Percentiles rank a stretch among this genome's conserved stretches.
phyloP scores from a whole-genome alignment of 2,888 invertebrate genomes.

The Drosophila austrosaltans region DNA sequence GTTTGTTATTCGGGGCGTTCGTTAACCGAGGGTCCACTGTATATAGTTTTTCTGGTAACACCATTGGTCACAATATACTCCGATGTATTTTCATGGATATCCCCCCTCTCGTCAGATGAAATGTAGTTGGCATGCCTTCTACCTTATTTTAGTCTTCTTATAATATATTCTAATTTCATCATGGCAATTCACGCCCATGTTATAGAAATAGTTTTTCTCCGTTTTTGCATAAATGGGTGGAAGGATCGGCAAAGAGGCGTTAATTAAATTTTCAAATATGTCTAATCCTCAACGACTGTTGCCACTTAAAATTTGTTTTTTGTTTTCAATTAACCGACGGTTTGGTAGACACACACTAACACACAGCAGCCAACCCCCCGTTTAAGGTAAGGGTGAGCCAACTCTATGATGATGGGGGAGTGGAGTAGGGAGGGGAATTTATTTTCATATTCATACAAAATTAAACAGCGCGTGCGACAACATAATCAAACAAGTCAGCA shows the following conservation, averaged over 20 bases:
- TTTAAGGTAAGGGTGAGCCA: slow-evolving; percentile 4
- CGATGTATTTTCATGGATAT: too few relatives aligned
- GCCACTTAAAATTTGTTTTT: slow-evolving; percentile 71
- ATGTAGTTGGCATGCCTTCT: too few relatives aligned
- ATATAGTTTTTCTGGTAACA: too few relatives aligned
- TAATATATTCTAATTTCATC: too few relatives aligned
- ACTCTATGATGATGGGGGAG: neutral
- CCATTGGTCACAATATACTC: too few relatives aligned
- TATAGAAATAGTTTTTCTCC: neutral
- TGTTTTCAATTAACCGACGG: slow-evolving; percentile 74
- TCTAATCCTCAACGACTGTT: slow-evolving; percentile 80
- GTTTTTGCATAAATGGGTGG: neutral
- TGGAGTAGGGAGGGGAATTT: slow-evolving; percentile 34
- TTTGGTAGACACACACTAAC: slow-evolving; percentile 48
- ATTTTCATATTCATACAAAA: slow-evolving; percentile 77
- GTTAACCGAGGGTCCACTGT: too few relatives aligned
- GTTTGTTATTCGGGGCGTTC: too few relatives aligned
- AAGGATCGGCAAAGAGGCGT: slow-evolving; percentile 54
- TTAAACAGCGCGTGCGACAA: slow-evolving; percentile 82
- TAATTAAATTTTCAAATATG: slow-evolving; percentile 79
- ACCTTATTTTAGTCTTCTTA: too few relatives aligned
- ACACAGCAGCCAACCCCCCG: slow-evolving; percentile 31
- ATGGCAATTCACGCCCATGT: neutral
- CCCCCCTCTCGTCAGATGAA: too few relatives aligned
- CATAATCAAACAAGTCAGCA: slow-evolving; percentile 79